Evolutionary conservation across 2,888 invertebrate genomes (phyloP).

Genomic region (Drosophila robusta): DNA sequence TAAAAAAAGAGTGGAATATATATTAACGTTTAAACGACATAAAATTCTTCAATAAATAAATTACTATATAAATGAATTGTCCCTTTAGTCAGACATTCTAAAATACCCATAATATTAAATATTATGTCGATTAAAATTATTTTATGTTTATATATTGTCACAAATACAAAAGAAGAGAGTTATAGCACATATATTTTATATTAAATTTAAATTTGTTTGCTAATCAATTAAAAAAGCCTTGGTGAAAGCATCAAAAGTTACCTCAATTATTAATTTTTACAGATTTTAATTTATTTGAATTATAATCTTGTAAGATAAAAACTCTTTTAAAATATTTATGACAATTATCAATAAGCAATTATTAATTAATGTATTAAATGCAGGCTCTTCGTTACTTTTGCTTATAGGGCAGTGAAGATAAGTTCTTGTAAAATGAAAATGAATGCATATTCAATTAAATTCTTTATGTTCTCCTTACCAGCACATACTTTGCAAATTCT

Average conservation of each 20-base stretch:
- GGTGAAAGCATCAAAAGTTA: too few relatives aligned
- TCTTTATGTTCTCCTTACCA: too few relatives aligned
- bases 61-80: too few relatives aligned
- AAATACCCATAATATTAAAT: neutral
- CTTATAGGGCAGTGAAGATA: too few relatives aligned
- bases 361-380: neutral
- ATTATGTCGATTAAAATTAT: too few relatives aligned
- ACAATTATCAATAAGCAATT: neutral
- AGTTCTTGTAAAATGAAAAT: too few relatives aligned
- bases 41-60: too few relatives aligned
- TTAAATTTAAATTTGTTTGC: neutral
- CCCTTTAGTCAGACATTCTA: neutral
- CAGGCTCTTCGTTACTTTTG: neutral
- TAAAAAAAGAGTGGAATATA: too few relatives aligned
- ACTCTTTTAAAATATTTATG: neutral
- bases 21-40: too few relatives aligned
- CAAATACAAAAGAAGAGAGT: too few relatives aligned
- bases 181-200: neutral
- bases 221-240: neutral
- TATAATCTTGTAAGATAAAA: neutral
- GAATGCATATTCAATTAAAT: too few relatives aligned
- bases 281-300: neutral
- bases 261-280: neutral
- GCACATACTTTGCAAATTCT: too few relatives aligned
- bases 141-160: neutral